phyloP scores from a whole-genome alignment of 2,113 vertebrate species.

The Microcebus tavaratra region DNA sequence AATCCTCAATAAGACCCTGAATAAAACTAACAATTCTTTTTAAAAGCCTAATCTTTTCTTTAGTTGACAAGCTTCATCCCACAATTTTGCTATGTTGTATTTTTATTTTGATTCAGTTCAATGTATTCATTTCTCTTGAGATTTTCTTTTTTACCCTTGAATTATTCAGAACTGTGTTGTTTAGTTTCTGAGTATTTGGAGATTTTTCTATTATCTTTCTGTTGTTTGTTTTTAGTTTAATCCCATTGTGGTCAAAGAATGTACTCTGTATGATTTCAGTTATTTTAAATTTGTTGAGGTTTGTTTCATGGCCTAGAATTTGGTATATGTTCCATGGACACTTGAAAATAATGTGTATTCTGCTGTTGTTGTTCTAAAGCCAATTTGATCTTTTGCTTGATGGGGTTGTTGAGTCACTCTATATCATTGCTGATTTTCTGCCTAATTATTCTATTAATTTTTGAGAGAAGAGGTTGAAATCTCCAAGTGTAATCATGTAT shows the following conservation, averaged over 20 bases:
- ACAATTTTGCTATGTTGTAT: background rate
- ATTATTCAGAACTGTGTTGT: background rate
- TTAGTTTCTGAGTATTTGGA: background rate
- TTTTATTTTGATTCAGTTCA: background rate
- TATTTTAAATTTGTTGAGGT: background rate
- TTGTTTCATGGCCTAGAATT: background rate
- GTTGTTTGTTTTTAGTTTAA: background rate
- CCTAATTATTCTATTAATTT: background rate
- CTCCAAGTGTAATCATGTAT: background rate
- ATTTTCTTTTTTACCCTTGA: background rate
- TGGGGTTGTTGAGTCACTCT: background rate
- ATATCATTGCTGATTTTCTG: background rate
- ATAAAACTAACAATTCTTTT: too few relatives aligned
- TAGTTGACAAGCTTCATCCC: background rate
- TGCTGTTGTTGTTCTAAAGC: background rate
- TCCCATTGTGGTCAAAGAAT: background rate
- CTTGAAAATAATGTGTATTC: background rate
- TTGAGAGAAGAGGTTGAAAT: background rate
- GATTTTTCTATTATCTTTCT: background rate
- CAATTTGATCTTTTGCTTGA: background rate
- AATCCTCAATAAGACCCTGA: too few relatives aligned
- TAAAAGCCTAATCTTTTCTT: too few relatives aligned
- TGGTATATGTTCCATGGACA: background rate
- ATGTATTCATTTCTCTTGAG: background rate
- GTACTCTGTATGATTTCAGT: background rate